Evolutionary conservation across 2,888 invertebrate genomes (phyloP), one percentile per base, ranked within the genome.

Genomic region (Chrysolina oricalcia): DNA sequence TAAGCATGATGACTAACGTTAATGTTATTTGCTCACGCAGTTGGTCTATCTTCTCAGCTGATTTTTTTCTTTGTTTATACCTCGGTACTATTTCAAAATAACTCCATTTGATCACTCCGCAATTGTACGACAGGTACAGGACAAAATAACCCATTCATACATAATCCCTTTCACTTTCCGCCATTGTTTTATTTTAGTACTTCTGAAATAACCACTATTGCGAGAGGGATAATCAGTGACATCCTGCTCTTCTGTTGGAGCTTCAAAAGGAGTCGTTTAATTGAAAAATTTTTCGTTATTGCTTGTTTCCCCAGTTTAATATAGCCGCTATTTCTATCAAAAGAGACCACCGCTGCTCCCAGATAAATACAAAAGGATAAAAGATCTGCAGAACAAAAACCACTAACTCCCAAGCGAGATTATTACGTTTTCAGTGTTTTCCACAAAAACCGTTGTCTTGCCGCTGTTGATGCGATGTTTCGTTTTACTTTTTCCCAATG

Each of bases 351-450:
- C 53, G 53, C 53, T 21, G 53, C 19, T 53, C 21, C 19, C 53
- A 53, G 53, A 53, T 19, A 53, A 15, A 46, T 68, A 73, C 72
- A 73, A 74, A 74, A 74, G 65, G 70, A 70, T 70, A 59, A 74
- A 74, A 74, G 70, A 74, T 66, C 65, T 56, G 50, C 70, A 74
- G 74, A 70, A 70, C 74, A 74, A 74, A 73, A 70, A 73, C 64
- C 73, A 27, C 63, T 70, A 74, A 74, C 74, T 74, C 50, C 68
- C 74, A 13, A 53, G 35, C 70, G 70, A 70, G 70, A 65, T 70
- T 74, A 69, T 73, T 69, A 73, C 73, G 73, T 73, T 69, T 73
- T 69, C 73, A 46, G 56, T 69, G 69, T 66, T 73, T 69, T 73
- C 53, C 59, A 53, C 23, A 53, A 53, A 53, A 53, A 21, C 53